Base-by-base conservation (phyloP, 2,888 invertebrate species). In the Alviniconcha strummeri region DNA sequence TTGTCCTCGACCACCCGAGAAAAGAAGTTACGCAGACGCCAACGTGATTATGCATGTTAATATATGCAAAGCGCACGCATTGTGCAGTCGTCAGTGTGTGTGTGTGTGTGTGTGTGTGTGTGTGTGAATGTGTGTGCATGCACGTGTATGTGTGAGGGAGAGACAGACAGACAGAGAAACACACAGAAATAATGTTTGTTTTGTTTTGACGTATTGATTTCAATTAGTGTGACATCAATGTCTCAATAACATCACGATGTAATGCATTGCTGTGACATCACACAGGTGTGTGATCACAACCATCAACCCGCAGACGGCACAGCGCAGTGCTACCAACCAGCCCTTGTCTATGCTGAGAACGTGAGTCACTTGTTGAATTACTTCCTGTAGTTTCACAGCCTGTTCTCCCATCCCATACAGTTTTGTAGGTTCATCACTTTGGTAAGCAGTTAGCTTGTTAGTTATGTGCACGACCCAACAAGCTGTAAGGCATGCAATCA, bases 261-360 rank as follows among this genome's bases (percentile, higher is more conserved):
- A 36, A 36, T 36, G 36, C 36, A 3, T 36, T 36, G 36, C 36
- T 36, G 36, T 36, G 36, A 36, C 36, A 3, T 36, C 36, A 36
- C 83, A 79, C 82, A 85, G 85, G 71, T 85, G 85, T 72, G 13
- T 72, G 5, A 83, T 85, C 9, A 85, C 85, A n/a, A 85, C 85
- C 5, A 60, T 84, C 52, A 78, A 85, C 55, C 85, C 85, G 13
- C 56, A 80, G 9, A 83, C 83, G 8, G 83, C 74, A 9, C 52
- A 82, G 57, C 6, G 69, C 82, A n/a, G 75, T 78, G 77, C 83
- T 82, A 52, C 82, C 82, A 17, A 54, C 82, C 15, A 81, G 71
- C n/a, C 83, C 81, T 52, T 57, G 78, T 7, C 81, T 64, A 81
- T 36, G 19, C 83, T 85, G 72, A 55, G 76, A 11, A 54, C 13